Conservation (phyloP, 1,140 invertebrate genomes). For the Trichoplusia ni region DNA sequence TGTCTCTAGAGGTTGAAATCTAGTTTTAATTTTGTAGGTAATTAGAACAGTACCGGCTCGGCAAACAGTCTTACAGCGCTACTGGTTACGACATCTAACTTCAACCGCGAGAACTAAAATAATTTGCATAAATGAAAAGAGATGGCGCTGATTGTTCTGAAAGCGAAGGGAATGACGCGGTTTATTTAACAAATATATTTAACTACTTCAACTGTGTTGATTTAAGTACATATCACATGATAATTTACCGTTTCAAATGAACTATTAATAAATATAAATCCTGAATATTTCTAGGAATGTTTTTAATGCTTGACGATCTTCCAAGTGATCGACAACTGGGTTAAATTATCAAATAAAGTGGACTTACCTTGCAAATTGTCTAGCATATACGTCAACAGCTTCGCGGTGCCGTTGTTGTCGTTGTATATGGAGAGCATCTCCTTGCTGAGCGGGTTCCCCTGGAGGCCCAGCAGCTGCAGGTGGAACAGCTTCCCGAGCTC, state of each 20-base stretch:
- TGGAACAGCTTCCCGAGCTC: slow-evolving; percentile 99
- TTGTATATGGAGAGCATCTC: slow-evolving; percentile 96
- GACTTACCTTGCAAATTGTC: slow-evolving; percentile 95
- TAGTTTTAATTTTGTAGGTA: slow-evolving; percentile 28
- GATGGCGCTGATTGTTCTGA: slow-evolving; percentile 26
- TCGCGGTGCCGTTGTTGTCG: slow-evolving; percentile 96
- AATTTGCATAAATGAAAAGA: not conserved
- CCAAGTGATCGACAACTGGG: too few relatives aligned
- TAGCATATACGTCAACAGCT: slow-evolving; percentile 95
- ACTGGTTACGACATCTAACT: slow-evolving; percentile 9
- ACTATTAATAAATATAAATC: too few relatives aligned
- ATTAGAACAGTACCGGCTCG: not conserved
- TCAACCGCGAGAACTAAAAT: not conserved
- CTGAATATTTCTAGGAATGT: too few relatives aligned
- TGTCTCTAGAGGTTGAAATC: slow-evolving; percentile 23
- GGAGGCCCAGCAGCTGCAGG: slow-evolving; percentile 93
- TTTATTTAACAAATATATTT: not conserved
- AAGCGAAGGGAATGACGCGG: not conserved
- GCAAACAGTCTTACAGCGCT: not conserved
- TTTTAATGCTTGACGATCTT: too few relatives aligned
- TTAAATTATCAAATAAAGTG: not conserved
- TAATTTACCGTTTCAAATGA: too few relatives aligned
- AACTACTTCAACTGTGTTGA: too few relatives aligned
- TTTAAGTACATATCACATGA: too few relatives aligned
- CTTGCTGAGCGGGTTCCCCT: slow-evolving; percentile 96